Evolutionary conservation across 2,797 vertebrate genomes (phyloP), one percentile per base, ranked within the genome.

Genomic region (Harpagifer antarcticus): DNA sequence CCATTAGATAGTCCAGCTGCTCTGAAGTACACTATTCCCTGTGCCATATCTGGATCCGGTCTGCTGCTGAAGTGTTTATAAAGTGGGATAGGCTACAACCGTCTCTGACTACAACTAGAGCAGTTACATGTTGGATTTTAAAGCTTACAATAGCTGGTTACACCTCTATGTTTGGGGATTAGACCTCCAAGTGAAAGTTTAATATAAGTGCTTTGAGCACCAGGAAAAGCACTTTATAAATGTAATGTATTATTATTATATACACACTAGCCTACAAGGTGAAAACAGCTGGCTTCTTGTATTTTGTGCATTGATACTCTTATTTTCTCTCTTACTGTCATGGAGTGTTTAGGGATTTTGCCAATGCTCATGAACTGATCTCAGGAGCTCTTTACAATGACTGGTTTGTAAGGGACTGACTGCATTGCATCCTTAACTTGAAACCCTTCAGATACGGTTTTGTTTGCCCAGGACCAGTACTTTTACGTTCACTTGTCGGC

Each of bases 401-500:
- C 42, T 64, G 11, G 4, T 50, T 56, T 42, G 50, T 11, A 50
- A 7, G 43, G 50, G 63, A 57, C 11, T 19, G 19, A 52, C 9
- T 49, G 9, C 16, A 5, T 33, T 14, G 8, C 42, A 61, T 76
- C 88, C 89, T 93, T 94, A 85, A 94, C 89, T 19, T 16, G 2
- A 59, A 45, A 42, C 48, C 54, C 23, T 43, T 66, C 91, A 96
- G 95, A 96, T 42, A 82, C 82, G 0, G 31, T 94, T 42, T 72
- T 94, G 56, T 96, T 92, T 44, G 3, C 50, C 33, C 94, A 94
- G 72, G 10, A 83, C 0, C 27, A 85, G 0, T 84, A 89, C 68
- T 66, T 71, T 4, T 93, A 91, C 67, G 0, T 43, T 3, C 95
- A 95, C 65, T 4, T 94, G 56, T 86, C 93, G 3, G 95, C 95